Conservation (phyloP, 1,140 invertebrate species). For the Zeugodacus cucurbitae region DNA sequence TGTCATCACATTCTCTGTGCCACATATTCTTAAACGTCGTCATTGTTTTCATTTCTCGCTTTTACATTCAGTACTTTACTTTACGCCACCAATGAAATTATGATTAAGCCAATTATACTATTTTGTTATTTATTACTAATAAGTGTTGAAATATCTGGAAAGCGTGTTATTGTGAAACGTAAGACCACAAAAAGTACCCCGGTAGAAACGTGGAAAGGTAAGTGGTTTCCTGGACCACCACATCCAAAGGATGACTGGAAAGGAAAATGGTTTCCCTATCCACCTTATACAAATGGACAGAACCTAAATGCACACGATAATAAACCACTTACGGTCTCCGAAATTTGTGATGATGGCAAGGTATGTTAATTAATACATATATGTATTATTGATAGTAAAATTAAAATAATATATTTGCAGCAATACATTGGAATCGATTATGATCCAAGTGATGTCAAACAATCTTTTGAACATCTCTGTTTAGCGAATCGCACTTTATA, state of each 20-base stretch:
- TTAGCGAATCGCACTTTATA: conserved; percentile 64
- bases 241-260: conserved; percentile 30
- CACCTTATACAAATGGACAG: neutral
- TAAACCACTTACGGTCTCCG: neutral
- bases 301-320: neutral
- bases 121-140: conserved; percentile 14
- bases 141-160: neutral
- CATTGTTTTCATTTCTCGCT: neutral
- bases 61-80: neutral
- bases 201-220: conserved; percentile 47
- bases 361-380: conserved; percentile 64
- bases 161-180: neutral
- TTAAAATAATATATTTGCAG: conserved; percentile 67
- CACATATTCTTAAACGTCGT: neutral
- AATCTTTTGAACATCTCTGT: conserved; percentile 73
- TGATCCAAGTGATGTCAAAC: conserved; percentile 71
- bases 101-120: neutral
- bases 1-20: neutral
- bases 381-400: conserved; percentile 11
- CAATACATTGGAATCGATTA: conserved; percentile 78
- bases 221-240: conserved; percentile 49
- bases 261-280: conserved; percentile 54
- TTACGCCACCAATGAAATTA: neutral
- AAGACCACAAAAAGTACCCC: neutral
- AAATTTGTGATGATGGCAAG: conserved; percentile 79